phyloP scores from a whole-genome alignment of 2,113 vertebrate genomes.

The Myiagra hebetior region DNA sequence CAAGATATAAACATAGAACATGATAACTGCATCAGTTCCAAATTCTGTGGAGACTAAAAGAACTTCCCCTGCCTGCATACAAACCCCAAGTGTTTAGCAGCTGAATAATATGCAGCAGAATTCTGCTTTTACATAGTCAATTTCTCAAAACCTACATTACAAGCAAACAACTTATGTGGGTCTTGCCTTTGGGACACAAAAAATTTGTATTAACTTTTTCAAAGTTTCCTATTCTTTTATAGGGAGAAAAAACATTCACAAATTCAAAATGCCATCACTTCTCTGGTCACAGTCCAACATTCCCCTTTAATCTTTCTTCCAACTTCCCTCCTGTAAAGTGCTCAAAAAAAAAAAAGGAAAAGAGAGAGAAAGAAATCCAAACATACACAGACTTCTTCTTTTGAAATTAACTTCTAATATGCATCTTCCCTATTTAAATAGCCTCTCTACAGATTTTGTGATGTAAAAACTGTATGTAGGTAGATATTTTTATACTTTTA shows the following conservation, averaged over 20 bases:
- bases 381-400: not conserved
- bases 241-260: not conserved
- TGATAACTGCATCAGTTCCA: not conserved
- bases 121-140: not conserved
- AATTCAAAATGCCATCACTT: not conserved
- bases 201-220: not conserved
- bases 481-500: not conserved
- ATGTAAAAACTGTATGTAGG: not conserved
- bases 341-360: too few species aligned
- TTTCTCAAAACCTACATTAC: not conserved
- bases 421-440: not conserved
- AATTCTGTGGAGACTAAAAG: not conserved
- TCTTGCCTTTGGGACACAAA: not conserved
- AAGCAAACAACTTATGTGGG: not conserved
- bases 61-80: not conserved
- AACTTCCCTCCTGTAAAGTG: not conserved
- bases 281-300: not conserved
- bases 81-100: not conserved
- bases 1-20: not conserved
- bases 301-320: not conserved
- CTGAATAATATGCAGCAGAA: not conserved
- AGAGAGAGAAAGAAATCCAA: not conserved
- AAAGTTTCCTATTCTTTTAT: not conserved
- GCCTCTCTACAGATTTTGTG: not conserved
- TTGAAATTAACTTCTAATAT: not conserved